These are phyloP conservation scores for Phalangium opilio DNA, from an alignment of 2,888 invertebrate species.

Conservation along the genomic window DNA sequence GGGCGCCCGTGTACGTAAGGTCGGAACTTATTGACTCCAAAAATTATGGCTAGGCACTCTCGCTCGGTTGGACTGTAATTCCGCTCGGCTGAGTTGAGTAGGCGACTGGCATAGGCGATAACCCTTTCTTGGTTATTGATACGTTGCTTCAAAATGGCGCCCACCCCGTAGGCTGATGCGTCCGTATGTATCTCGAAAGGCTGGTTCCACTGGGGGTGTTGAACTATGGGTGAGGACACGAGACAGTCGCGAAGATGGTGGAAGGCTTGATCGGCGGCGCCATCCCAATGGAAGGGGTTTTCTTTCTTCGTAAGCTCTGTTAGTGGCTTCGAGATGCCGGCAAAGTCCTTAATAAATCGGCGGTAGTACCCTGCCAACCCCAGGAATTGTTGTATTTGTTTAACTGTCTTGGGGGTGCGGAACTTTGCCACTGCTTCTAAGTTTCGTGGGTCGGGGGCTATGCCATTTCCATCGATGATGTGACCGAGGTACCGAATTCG, in stretches of 20 bases:
- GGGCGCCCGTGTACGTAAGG: conserved; percentile 26
- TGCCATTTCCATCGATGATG: not conserved
- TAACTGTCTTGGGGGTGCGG: not conserved
- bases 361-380: conserved; percentile 1
- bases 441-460: not conserved
- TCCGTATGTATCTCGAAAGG: too few species aligned
- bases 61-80: conserved; percentile 11
- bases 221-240: not conserved
- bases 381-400: conserved; percentile 1
- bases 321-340: not conserved
- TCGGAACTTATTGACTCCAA: conserved; percentile 26
- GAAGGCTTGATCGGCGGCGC: not conserved
- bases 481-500: conserved; percentile 10
- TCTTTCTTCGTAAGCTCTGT: conserved; percentile 3
- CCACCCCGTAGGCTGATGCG: too few species aligned
- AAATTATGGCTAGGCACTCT: conserved; percentile 28
- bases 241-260: not conserved
- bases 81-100: conserved; percentile 21
- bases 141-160: not conserved
- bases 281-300: not conserved
- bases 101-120: conserved; percentile 26
- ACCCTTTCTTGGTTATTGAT: not conserved
- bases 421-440: not conserved
- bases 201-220: too few species aligned
- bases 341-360: conserved; percentile 2